Percentiles rank a stretch among this genome's conserved stretches.
Conservation (phyloP, 2,888 invertebrate genomes). For the Meandrusa payeni region DNA sequence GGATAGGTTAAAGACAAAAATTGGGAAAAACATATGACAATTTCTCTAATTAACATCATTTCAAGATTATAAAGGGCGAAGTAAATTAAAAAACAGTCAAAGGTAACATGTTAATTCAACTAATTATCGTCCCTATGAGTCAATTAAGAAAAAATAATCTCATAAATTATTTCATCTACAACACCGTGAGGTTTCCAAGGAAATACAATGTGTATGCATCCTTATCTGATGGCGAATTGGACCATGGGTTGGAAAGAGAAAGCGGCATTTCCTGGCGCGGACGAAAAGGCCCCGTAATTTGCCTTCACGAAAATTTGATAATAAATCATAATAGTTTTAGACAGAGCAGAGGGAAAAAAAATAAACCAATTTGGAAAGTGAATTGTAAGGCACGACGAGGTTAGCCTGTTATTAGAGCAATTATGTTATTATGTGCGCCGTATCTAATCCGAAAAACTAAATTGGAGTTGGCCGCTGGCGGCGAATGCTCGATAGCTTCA, state of each 20-base stretch:
- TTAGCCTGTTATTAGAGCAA: conserved; percentile 77
- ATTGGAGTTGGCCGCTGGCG: conserved; percentile 78
- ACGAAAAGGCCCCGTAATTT: conserved; percentile 73
- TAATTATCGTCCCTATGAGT: conserved; percentile 63
- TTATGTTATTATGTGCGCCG: conserved; percentile 80
- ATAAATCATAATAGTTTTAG: conserved; percentile 81
- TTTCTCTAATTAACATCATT: no score
- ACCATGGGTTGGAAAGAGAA: conserved; percentile 54
- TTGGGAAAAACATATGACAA: no score
- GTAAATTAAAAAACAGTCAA: conserved; percentile 49
- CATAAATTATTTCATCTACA: conserved; percentile 70
- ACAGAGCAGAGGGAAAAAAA: conserved; percentile 69
- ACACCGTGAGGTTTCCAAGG: conserved; percentile 60
- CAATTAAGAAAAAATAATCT: conserved; percentile 62
- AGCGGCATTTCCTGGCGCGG: conserved; percentile 42
- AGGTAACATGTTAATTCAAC: conserved; percentile 69
- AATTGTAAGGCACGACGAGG: conserved; percentile 77
- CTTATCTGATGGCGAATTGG: conserved; percentile 45
- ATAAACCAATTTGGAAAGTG: conserved; percentile 81
- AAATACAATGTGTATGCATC: conserved; percentile 60
- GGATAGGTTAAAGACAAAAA: no score
- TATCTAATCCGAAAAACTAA: conserved; percentile 80
- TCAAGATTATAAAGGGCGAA: no score
- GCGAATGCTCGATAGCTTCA: conserved; percentile 76
- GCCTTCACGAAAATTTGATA: conserved; percentile 79